These are phyloP conservation scores for Chrosomus eos DNA, from an alignment of 2,797 vertebrate species.

Conservation along the genomic window DNA sequence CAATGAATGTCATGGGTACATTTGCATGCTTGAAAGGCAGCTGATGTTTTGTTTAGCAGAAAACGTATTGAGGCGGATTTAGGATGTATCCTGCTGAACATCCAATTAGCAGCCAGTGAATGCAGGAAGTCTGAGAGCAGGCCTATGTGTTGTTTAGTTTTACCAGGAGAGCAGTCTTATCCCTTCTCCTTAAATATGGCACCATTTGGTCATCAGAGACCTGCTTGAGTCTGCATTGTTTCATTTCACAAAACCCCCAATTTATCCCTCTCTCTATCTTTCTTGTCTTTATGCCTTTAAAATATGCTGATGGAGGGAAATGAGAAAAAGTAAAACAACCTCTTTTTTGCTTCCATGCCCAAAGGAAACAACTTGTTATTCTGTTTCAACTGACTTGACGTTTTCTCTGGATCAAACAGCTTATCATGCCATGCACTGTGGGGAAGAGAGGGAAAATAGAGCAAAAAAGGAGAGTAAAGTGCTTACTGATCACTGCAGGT, in stretches of 20 bases:
- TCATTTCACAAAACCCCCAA: conserved; percentile 67
- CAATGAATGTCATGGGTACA: conserved; percentile 36
- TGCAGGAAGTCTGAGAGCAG: background rate
- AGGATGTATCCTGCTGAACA: conserved; percentile 8
- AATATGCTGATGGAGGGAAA: conserved; percentile 75
- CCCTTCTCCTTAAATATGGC: conserved; percentile 68
- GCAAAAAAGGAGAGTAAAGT: conserved; percentile 57
- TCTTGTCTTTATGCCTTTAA: conserved; percentile 68
- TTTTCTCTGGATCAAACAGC: conserved; percentile 77
- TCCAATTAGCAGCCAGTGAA: conserved; percentile 28
- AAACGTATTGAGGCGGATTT: background rate
- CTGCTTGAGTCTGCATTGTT: conserved; percentile 64
- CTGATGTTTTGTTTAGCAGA: conserved; percentile 27
- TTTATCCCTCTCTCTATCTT: conserved; percentile 74
- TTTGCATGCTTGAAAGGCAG: conserved; percentile 27
- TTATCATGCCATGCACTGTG: conserved; percentile 63
- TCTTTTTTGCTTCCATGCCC: conserved; percentile 67
- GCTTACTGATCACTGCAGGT: conserved; percentile 74
- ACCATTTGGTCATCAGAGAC: conserved; percentile 67
- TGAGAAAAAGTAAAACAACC: conserved; percentile 61
- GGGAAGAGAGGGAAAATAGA: conserved; percentile 41
- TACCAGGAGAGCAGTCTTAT: conserved; percentile 24
- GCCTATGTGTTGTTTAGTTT: conserved; percentile 24
- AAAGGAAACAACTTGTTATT: conserved; percentile 69
- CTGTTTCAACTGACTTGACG: conserved; percentile 79